Percentiles rank a stretch among this genome's conserved stretches.
These are phyloP conservation scores for Melinaea marsaeus DNA, from an alignment of 2,888 invertebrate species.

Conservation along the genomic window DNA sequence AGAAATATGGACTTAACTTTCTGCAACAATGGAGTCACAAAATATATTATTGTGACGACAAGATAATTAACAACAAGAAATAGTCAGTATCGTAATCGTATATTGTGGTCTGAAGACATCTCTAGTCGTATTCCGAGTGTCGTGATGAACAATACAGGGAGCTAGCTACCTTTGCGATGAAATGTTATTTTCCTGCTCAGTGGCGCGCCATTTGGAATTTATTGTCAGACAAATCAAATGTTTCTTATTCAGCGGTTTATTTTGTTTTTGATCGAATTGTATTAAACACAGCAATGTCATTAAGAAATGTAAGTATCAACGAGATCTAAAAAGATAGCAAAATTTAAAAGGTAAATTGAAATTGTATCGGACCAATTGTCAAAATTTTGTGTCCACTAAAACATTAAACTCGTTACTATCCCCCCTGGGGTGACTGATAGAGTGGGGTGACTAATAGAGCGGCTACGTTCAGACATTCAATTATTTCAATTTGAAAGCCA, in stretches of 20 bases:
- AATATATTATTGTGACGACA: neutral
- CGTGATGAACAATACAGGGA: slow-evolving; percentile 22
- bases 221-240: slow-evolving; percentile 39
- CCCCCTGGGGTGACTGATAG: slow-evolving; percentile 63
- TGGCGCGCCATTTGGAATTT: slow-evolving; percentile 60
- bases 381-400: slow-evolving; percentile 37
- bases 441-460: slow-evolving; percentile 68
- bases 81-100: no score
- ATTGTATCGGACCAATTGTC: slow-evolving; percentile 2
- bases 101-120: neutral
- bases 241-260: slow-evolving; percentile 4
- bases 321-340: neutral
- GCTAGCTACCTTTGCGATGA: slow-evolving; percentile 44
- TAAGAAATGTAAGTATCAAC: slow-evolving; percentile 4
- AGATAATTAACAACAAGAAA: neutral
- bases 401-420: slow-evolving; percentile 52
- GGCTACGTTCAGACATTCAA: slow-evolving; percentile 56
- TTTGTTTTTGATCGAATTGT: slow-evolving; percentile 21
- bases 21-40: no score
- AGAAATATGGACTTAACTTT: no score
- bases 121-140: slow-evolving; percentile 8
- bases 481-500: slow-evolving; percentile 54
- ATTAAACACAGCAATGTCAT: neutral
- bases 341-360: neutral
- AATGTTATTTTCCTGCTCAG: slow-evolving; percentile 67